phyloP scores from a whole-genome alignment of 1,140 invertebrate genomes.

The Dolichoris vasculosae region DNA sequence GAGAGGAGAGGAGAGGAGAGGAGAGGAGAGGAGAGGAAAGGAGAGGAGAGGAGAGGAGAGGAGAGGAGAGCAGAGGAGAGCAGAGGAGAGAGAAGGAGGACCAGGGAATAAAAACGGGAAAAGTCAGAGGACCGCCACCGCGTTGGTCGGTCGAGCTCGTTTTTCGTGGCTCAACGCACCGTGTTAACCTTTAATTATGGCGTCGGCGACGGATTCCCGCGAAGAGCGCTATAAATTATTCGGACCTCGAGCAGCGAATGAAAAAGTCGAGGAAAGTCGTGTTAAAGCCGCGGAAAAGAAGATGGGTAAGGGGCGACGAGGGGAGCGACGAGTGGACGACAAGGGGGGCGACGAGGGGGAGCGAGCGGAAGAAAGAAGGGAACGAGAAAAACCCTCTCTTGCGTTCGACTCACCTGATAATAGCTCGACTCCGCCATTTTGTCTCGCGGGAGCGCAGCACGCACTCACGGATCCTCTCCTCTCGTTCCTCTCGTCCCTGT shows the following conservation, averaged over 20 bases:
- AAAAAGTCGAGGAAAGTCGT: too few species aligned
- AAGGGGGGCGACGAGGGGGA: neutral
- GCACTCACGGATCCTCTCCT: slow-evolving; percentile 32
- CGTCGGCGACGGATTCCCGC: neutral
- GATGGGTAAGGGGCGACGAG: neutral
- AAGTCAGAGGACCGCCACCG: neutral
- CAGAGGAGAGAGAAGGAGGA: too few species aligned
- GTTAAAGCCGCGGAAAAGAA: too few species aligned
- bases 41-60: too few species aligned
- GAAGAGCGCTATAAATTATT: neutral
- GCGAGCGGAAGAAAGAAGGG: neutral
- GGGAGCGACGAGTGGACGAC: too few species aligned
- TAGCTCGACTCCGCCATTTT: slow-evolving; percentile 78
- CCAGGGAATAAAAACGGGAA: neutral
- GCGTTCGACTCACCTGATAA: slow-evolving; percentile 76
- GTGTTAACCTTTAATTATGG: slow-evolving; percentile 22
- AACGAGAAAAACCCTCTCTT: neutral
- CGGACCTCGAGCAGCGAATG: too few species aligned
- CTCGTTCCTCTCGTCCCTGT: slow-evolving; percentile 7
- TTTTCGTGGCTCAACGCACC: neutral
- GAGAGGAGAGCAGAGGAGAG: too few species aligned
- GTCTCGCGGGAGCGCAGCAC: slow-evolving; percentile 56
- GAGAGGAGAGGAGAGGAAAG: too few species aligned
- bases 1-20: too few species aligned
- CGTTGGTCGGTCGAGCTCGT: neutral